Evolutionary conservation across 2,888 invertebrate genomes (phyloP).

Genomic region (Plagodis dolabraria): DNA sequence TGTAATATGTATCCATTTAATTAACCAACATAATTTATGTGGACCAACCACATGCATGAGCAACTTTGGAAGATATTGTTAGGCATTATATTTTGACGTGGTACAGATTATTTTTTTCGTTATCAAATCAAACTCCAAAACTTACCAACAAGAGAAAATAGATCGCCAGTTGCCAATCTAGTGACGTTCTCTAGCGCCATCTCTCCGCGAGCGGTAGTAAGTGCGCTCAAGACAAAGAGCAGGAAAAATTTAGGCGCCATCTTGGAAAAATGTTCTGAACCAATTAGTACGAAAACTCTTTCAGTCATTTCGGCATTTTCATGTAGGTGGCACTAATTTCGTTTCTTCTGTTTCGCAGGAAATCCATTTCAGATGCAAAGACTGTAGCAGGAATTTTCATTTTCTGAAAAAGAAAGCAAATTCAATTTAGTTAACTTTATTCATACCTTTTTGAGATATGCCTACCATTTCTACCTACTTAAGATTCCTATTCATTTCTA

Average conservation of each 20-base stretch:
- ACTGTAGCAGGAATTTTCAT: slow-evolving; percentile 36
- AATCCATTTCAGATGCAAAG: slow-evolving; percentile 39
- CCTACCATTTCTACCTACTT: background rate
- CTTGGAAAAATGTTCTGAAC: slow-evolving; percentile 44
- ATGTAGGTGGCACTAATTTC: slow-evolving; percentile 49
- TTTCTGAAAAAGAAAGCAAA: slow-evolving; percentile 45
- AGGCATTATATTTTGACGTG: no score
- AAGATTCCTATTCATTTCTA: background rate
- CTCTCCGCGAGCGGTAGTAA: slow-evolving; percentile 58
- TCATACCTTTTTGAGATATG: background rate
- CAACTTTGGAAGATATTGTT: no score
- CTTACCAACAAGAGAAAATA: slow-evolving; percentile 84
- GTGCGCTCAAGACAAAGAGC: slow-evolving; percentile 41
- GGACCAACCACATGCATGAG: no score
- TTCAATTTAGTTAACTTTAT: background rate
- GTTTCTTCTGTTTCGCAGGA: slow-evolving; percentile 14
- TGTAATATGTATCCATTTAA: no score
- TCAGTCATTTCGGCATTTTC: slow-evolving; percentile 46
- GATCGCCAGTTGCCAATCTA: slow-evolving; percentile 85
- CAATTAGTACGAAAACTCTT: slow-evolving; percentile 31
- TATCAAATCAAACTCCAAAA: background rate
- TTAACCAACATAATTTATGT: no score
- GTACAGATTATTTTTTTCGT: background rate
- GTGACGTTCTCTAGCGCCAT: slow-evolving; percentile 81
- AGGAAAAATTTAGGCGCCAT: slow-evolving; percentile 65